Evolutionary conservation across 2,888 invertebrate species (phyloP).

Genomic region (Leptogaster cylindrica): DNA sequence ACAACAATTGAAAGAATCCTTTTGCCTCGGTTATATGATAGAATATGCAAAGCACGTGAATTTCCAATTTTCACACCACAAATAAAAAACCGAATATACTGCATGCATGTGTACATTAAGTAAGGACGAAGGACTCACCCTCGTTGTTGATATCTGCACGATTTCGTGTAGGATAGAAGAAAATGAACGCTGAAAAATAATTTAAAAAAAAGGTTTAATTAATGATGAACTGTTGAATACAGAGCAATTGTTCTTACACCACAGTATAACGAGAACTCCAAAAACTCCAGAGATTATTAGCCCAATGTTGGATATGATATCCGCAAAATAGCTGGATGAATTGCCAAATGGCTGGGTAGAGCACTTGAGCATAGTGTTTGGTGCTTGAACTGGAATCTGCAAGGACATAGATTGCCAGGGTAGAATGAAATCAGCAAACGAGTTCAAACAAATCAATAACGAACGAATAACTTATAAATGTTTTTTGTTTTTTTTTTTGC

Average conservation of each 20-base stretch:
- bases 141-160: constrained; percentile 57
- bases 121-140: constrained; percentile 61
- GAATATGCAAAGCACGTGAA: neutral
- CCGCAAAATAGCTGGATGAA: constrained; percentile 52
- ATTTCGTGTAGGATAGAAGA: constrained; percentile 55
- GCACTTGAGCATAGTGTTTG: constrained; percentile 54
- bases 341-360: constrained; percentile 52
- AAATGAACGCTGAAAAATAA: constrained; percentile 54
- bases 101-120: constrained; percentile 39
- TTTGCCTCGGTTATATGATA: no score
- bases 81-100: neutral
- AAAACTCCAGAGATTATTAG: constrained; percentile 55
- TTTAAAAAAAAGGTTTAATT: neutral
- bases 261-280: constrained; percentile 54
- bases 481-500: neutral
- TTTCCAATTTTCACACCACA: constrained; percentile 10
- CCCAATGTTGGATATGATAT: constrained; percentile 57
- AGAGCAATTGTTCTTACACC: constrained; percentile 54
- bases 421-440: no score
- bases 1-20: no score
- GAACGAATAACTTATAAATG: constrained; percentile 10
- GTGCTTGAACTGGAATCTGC: constrained; percentile 56
- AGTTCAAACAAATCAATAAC: constrained; percentile 1
- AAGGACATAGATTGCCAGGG: no score
- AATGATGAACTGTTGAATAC: neutral